Percentiles rank a stretch among this genome's conserved stretches.
These are phyloP conservation scores for Siniperca undulata DNA, from an alignment of 2,797 vertebrate genomes.

Conservation along the genomic window DNA sequence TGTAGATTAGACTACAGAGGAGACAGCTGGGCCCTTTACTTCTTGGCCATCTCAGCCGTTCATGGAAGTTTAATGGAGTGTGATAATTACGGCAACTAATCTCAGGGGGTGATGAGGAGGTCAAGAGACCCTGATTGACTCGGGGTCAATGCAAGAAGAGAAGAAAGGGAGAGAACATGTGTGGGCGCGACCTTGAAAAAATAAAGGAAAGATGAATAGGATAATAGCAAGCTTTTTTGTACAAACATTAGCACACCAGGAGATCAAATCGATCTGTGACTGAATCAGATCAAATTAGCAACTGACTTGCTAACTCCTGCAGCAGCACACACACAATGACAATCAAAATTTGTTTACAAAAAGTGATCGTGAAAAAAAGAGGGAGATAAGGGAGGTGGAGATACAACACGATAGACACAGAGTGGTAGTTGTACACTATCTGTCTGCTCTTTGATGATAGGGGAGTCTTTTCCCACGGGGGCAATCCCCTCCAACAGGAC, in stretches of 20 bases:
- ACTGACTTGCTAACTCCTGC: conserved; percentile 5
- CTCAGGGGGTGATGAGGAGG: conserved; percentile 62
- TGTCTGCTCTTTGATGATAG: conserved; percentile 55
- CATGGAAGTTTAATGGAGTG: conserved; percentile 76
- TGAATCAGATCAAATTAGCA: conserved; percentile 28
- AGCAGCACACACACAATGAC: background rate
- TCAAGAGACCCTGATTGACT: conserved; percentile 69
- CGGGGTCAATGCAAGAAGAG: conserved; percentile 46
- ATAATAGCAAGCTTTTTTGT: conserved; percentile 26
- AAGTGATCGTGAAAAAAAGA: background rate
- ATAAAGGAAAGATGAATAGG: conserved; percentile 28
- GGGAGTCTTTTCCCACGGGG: conserved; percentile 55
- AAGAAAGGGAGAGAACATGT: conserved; percentile 24
- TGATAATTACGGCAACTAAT: conserved; percentile 71
- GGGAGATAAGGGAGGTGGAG: conserved; percentile 2
- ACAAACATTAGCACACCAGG: conserved; percentile 48
- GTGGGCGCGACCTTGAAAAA: conserved; percentile 37
- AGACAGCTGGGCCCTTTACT: conserved; percentile 72
- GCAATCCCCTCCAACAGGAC: conserved; percentile 33
- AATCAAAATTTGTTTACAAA: background rate
- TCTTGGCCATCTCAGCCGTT: conserved; percentile 48
- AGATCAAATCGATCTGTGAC: conserved; percentile 50
- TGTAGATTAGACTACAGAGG: conserved; percentile 57
- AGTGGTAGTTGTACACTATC: conserved; percentile 34
- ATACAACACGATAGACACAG: conserved; percentile 1